These are phyloP conservation scores for Salvator merianae DNA, from an alignment of 2,113 vertebrate species.

Conservation along the genomic window DNA sequence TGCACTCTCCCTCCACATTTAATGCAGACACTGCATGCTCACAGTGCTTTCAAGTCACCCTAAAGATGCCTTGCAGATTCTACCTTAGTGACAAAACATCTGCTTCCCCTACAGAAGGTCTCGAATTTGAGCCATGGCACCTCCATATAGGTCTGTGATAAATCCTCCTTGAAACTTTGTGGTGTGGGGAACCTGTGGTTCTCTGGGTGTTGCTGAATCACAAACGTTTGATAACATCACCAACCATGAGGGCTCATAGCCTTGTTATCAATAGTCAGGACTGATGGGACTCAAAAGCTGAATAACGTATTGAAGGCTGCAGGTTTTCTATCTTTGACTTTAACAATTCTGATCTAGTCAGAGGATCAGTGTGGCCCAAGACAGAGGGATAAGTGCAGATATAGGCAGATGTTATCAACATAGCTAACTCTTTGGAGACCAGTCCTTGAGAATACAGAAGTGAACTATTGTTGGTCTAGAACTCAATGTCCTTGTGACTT, in stretches of 20 bases:
- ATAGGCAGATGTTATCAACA: neutral
- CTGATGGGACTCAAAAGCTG: neutral
- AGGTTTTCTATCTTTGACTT: too few species aligned
- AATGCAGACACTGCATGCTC: too few species aligned
- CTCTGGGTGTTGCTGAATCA: neutral
- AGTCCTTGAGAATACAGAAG: neutral
- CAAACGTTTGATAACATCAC: neutral
- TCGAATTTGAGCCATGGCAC: neutral
- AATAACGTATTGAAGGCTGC: too few species aligned
- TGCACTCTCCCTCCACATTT: too few species aligned
- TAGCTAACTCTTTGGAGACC: neutral
- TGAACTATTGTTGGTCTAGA: neutral
- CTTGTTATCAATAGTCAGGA: neutral
- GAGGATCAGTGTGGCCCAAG: too few species aligned
- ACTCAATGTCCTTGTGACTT: neutral
- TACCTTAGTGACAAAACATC: neutral
- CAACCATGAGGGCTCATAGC: too few species aligned
- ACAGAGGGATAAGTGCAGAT: too few species aligned
- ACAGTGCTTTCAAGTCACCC: too few species aligned
- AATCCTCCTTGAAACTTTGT: neutral
- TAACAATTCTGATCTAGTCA: too few species aligned
- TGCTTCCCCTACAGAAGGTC: neutral
- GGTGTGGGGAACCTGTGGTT: neutral
- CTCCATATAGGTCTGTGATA: neutral
- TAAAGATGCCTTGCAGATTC: too few species aligned